A percentile compares a stretch with the other conserved stretches of the same genome.
Evolutionary conservation across 2,797 vertebrate genomes (phyloP).

Genomic region (Cyclura pinguis): DNA sequence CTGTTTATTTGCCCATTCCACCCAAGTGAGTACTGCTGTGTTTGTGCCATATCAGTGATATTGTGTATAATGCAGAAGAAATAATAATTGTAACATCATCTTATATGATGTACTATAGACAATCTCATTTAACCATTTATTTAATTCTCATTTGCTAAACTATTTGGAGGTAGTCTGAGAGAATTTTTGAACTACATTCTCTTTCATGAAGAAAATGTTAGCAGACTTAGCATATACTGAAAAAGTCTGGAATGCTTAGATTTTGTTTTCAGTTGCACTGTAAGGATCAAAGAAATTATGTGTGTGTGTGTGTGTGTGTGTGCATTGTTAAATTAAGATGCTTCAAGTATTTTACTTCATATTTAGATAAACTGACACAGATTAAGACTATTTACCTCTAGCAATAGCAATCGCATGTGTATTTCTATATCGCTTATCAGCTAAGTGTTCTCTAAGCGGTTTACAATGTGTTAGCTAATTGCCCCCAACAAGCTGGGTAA

Average conservation of each 20-base stretch:
- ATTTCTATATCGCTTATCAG: no score
- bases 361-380: not conserved
- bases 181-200: not conserved
- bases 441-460: no score
- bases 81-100: not conserved
- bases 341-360: not conserved
- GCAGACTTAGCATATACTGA: not conserved
- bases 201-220: not conserved
- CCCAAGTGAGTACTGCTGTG: not conserved
- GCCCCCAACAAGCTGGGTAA: no score
- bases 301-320: not conserved
- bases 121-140: not conserved
- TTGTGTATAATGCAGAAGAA: not conserved
- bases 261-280: no score
- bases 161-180: not conserved
- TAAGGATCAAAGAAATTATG: not conserved
- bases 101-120: not conserved
- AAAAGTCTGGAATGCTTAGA: not conserved
- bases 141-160: conserved; percentile 14
- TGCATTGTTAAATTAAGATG: not conserved
- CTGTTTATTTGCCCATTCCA: not conserved
- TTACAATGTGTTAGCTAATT: no score
- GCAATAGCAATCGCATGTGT: no score
- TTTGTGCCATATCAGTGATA: not conserved
- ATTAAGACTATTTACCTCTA: not conserved